A percentile compares a stretch with the other conserved stretches of the same genome.
phyloP scores from a whole-genome alignment of 1,140 invertebrate species.

The Dreissena polymorpha region DNA sequence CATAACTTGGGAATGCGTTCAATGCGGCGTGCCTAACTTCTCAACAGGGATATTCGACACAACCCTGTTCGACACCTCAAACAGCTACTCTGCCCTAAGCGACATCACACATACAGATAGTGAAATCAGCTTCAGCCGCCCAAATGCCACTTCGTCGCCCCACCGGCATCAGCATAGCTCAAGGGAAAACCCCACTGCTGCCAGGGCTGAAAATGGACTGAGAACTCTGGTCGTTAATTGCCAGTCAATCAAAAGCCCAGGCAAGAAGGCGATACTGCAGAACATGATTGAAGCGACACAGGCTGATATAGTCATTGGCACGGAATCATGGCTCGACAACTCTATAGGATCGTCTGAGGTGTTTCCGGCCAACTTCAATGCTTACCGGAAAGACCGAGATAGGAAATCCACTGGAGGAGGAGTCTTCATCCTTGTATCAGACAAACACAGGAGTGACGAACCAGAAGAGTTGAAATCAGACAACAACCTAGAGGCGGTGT shows the following conservation, averaged over 20 bases:
- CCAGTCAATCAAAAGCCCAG: constrained; percentile 12
- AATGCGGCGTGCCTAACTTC: constrained; percentile 53
- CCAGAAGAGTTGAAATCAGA: constrained; percentile 31
- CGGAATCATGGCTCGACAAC: constrained; percentile 29
- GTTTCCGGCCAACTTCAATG: constrained; percentile 17
- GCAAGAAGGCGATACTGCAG: constrained; percentile 6
- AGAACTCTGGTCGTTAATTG: constrained; percentile 24
- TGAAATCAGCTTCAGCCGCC: constrained; percentile 34
- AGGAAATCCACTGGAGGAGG: constrained; percentile 18
- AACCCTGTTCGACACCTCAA: constrained; percentile 18
- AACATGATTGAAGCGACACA: constrained; percentile 18
- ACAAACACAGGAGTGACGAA: constrained; percentile 12
- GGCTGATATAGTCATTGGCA: constrained; percentile 29
- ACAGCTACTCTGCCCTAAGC: constrained; percentile 1
- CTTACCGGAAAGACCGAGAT: background rate
- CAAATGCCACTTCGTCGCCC: constrained; percentile 40
- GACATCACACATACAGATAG: background rate
- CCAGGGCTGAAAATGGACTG: background rate
- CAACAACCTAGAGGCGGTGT: constrained; percentile 14
- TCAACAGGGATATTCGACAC: constrained; percentile 41
- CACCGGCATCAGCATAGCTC: too few relatives aligned
- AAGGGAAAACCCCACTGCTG: background rate
- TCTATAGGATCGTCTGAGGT: constrained; percentile 12
- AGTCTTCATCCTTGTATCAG: constrained; percentile 39
- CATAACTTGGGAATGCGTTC: constrained; percentile 35